Conservation (phyloP, 2,888 invertebrate genomes). For the Ophonus ardosiacus region DNA sequence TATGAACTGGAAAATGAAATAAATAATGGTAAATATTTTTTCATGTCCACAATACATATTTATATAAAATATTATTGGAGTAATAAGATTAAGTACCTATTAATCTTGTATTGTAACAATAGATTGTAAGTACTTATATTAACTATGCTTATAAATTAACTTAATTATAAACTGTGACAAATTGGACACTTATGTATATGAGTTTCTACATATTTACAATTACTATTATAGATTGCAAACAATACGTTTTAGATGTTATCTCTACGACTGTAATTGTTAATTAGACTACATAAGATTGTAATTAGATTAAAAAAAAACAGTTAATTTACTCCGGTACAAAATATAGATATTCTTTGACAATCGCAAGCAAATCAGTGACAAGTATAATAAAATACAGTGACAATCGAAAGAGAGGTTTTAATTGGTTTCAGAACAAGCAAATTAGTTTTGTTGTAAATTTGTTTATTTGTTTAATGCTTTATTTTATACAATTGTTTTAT, state of each 20-base stretch:
- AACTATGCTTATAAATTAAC: conserved; percentile 10
- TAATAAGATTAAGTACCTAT: conserved; percentile 14
- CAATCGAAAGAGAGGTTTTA: no score
- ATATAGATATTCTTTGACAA: no score
- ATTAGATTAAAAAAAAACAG: no score
- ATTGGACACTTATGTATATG: conserved; percentile 10
- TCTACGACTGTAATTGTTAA: neutral
- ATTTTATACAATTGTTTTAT: no score
- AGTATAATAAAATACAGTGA: no score
- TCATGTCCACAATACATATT: neutral
- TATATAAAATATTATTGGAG: neutral
- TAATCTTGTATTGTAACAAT: conserved; percentile 13
- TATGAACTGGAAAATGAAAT: neutral
- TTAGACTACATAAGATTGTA: neutral
- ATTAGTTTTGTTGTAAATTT: no score
- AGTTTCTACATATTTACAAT: neutral
- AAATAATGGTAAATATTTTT: neutral
- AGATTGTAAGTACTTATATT: conserved; percentile 6
- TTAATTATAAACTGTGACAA: conserved; percentile 18
- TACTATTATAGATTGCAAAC: neutral
- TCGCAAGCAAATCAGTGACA: no score
- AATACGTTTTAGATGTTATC: conserved; percentile 11
- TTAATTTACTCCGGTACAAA: neutral
- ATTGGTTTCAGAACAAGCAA: no score
- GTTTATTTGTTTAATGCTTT: no score